Evolutionary conservation across 1,140 invertebrate genomes (phyloP).

Genomic region (Thalassaphorura encarpata): DNA sequence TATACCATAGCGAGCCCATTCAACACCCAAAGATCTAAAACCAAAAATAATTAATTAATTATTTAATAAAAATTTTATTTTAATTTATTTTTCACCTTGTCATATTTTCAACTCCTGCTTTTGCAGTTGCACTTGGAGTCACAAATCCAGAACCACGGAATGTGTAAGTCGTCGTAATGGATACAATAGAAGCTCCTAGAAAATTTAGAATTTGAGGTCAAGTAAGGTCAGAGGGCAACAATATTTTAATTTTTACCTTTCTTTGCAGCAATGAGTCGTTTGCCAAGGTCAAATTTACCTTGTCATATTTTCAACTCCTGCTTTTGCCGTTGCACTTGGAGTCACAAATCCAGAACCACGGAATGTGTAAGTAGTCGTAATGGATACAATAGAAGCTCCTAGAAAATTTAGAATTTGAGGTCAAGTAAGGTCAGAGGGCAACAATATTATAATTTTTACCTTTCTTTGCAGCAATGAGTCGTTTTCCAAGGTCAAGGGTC

Average conservation of each 20-base stretch:
- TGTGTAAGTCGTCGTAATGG: conserved; percentile 48
- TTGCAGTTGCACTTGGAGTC: conserved; percentile 45
- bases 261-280: conserved; percentile 43
- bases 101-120: conserved; percentile 46
- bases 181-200: conserved; percentile 43
- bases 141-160: conserved; percentile 47
- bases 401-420: no score
- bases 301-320: conserved; percentile 44
- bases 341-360: conserved; percentile 47
- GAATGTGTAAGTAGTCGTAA: conserved; percentile 47
- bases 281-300: conserved; percentile 47
- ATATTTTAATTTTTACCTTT: no score
- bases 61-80: no score
- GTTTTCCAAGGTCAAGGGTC: conserved; percentile 45
- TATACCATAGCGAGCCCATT: conserved; percentile 50
- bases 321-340: conserved; percentile 48
- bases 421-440: no score
- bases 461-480: conserved; percentile 41
- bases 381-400: conserved; percentile 43
- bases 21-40: conserved; percentile 37
- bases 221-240: no score
- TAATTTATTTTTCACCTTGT: no score
- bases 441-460: no score
- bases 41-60: no score
- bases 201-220: no score